Conservation (phyloP, 2,888 invertebrate genomes). For the Colletes collaris region DNA sequence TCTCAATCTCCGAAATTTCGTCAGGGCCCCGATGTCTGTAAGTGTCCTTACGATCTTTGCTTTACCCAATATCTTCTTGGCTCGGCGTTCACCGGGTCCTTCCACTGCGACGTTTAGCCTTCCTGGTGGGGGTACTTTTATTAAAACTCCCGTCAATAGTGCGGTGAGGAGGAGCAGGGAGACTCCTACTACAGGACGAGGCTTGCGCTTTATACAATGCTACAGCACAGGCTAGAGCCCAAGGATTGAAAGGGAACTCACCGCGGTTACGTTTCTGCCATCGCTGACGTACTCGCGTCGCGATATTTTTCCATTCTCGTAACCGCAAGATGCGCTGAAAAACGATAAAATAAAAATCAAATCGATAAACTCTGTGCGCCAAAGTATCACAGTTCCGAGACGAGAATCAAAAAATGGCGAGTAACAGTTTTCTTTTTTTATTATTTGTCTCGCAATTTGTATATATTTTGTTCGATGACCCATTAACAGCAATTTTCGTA, state of each 20-base stretch:
- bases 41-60: constrained; percentile 78
- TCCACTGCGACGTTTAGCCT: constrained; percentile 71
- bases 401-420: too few species aligned
- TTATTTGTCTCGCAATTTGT: too few species aligned
- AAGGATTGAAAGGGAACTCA: constrained; percentile 64
- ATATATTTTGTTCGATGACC: too few species aligned
- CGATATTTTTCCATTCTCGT: constrained; percentile 4
- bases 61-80: constrained; percentile 79
- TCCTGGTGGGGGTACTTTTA: constrained; percentile 81
- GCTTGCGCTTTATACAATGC: constrained; percentile 73
- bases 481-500: too few species aligned
- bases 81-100: constrained; percentile 69
- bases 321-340: too few species aligned
- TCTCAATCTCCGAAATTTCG: constrained; percentile 62
- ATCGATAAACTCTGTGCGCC: too few species aligned
- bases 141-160: constrained; percentile 82
- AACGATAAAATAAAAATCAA: too few species aligned
- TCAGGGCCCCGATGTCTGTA: constrained; percentile 61
- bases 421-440: too few species aligned
- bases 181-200: constrained; percentile 72
- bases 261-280: constrained; percentile 2
- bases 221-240: constrained; percentile 69
- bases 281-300: constrained; percentile 15
- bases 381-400: too few species aligned
- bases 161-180: constrained; percentile 74